phyloP scores from a whole-genome alignment of 2,113 vertebrate genomes.

The Falcunculus frontatus region DNA sequence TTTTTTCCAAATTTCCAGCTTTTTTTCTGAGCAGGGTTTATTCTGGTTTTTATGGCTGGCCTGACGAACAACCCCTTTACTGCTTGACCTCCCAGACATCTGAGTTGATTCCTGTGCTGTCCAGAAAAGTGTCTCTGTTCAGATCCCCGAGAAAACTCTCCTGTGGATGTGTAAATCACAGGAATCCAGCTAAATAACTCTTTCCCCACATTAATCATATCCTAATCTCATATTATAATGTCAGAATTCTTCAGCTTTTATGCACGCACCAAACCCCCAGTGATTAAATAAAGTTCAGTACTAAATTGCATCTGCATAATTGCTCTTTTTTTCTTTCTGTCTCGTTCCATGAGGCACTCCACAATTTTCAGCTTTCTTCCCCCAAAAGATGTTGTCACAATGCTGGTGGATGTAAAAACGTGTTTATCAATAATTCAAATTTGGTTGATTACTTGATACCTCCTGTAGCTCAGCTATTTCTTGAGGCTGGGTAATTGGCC shows the following conservation, averaged over 20 bases:
- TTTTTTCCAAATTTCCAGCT: neutral
- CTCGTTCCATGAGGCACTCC: neutral
- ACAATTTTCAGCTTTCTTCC: neutral
- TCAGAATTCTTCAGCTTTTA: neutral
- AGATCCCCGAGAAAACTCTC: neutral
- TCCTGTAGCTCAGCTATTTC: neutral
- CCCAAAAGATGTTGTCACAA: neutral
- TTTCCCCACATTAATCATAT: neutral
- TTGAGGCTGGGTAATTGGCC: neutral
- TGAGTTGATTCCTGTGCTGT: neutral
- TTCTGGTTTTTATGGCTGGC: neutral
- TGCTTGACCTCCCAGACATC: neutral
- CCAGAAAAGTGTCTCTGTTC: neutral
- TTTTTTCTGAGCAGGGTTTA: neutral
- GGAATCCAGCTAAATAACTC: neutral
- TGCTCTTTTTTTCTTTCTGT: neutral
- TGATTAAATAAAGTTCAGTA: neutral
- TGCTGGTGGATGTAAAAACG: neutral
- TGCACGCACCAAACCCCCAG: neutral
- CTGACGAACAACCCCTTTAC: neutral
- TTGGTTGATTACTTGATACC: neutral
- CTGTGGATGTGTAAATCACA: neutral
- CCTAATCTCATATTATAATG: neutral
- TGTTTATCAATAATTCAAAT: neutral
- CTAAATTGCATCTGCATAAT: constrained; percentile 8